phyloP scores from a whole-genome alignment of 37 sponge, comb jelly and placozoan species.

The Bolinopsis microptera region DNA sequence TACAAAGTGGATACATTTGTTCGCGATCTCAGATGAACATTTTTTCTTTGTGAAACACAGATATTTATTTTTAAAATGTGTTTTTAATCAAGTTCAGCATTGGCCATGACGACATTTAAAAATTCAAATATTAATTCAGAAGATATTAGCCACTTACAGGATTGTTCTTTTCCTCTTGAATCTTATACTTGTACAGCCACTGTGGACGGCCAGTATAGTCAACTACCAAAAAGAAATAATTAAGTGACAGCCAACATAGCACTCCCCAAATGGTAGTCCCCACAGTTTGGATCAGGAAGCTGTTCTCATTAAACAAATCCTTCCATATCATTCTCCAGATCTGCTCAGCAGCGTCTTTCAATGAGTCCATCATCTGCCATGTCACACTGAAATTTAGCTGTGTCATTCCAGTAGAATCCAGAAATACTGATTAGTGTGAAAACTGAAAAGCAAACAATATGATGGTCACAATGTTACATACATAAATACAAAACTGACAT shows the following conservation, averaged over 20 bases:
- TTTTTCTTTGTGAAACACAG: too few species aligned
- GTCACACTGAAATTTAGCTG: background rate
- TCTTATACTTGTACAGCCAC: constrained; percentile 80
- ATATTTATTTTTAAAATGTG: too few species aligned
- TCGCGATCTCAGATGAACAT: too few species aligned
- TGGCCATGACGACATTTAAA: too few species aligned
- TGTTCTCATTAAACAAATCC: background rate
- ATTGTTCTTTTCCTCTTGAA: constrained; percentile 75
- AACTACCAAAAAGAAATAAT: background rate
- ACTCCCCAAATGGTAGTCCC: background rate
- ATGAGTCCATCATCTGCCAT: background rate
- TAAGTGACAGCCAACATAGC: background rate
- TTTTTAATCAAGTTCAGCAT: too few species aligned
- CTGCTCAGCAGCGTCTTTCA: background rate
- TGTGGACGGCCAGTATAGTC: constrained; percentile 67
- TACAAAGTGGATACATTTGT: too few species aligned
- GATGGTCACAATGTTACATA: too few species aligned
- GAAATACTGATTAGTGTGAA: too few species aligned
- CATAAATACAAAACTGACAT: too few species aligned
- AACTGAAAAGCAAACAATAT: too few species aligned
- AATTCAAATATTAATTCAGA: too few species aligned
- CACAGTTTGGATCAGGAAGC: background rate
- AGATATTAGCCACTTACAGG: background rate
- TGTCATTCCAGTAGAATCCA: too few species aligned
- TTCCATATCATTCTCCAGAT: background rate